Base-by-base conservation (phyloP, 2,888 invertebrate genomes). In the Lacanobia wlatinum region DNA sequence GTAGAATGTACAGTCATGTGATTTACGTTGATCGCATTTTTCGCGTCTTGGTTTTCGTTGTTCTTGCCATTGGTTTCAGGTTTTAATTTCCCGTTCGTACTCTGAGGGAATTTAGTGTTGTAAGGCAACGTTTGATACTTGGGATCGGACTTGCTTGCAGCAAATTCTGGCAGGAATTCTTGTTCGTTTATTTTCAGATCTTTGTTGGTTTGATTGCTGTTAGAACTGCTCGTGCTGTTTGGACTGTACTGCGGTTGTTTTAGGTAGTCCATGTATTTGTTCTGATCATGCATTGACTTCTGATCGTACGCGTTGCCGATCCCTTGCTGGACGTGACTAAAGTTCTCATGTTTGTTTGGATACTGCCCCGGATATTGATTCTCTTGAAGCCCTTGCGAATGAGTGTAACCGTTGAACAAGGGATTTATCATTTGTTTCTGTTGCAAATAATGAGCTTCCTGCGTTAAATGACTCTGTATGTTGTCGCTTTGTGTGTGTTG, bases 71-170 rank as follows among this genome's bases (percentile, higher is more conserved):
- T 93, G 48, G 91, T 84, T 87, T 96, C 95, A 14, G 92, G 87
- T 90, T 95, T 96, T 80, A 91, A 79, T 87, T 96, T 95, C 53
- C 93, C 94, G 71, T 94, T 94, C 68, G 91, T 91, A 83, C 95
- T 92, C 93, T 97, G 97, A 95, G 97, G 97, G 92, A 98, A 98
- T 94, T 98, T 99, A 52, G 98, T 98, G 91, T 98, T 99, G 95
- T 98, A 98, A 86, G 99, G 98, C 94, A 99, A 96, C 43, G 98
- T 98, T 96, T 99, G 98, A 96, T 98, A 99, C 94, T 98, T 99
- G 56, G 98, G 98, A 93, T 99, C 98, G 70, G 98, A 98, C 92
- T 98, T 98, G 89, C 97, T 98, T 40, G 98, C 97, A 76, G 97
- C 97, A 90, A 98, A 98, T 89, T 98, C 97, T 70, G 97, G 97